These are phyloP conservation scores for Danaus chrysippus DNA, from an alignment of 2,888 invertebrate species.

Conservation along the genomic window DNA sequence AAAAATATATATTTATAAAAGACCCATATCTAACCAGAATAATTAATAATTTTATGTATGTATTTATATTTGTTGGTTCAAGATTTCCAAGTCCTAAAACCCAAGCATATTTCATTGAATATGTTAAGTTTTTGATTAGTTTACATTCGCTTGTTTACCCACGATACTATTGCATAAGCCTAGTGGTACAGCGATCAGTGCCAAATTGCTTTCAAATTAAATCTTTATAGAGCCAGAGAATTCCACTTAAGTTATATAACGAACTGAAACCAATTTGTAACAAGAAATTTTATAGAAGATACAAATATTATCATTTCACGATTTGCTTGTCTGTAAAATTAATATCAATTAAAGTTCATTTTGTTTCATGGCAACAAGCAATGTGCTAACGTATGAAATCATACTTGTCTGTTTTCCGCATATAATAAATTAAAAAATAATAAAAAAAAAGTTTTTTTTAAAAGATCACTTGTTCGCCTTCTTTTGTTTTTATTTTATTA, in stretches of 20 bases:
- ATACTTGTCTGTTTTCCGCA: neutral
- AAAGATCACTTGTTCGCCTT: slow-evolving; percentile 25
- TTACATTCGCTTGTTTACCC: slow-evolving; percentile 25
- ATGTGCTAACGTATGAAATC: neutral
- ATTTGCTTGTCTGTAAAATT: neutral
- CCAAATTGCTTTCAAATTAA: slow-evolving; percentile 36
- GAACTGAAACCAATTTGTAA: slow-evolving; percentile 26
- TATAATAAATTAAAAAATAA: neutral
- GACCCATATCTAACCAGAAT: too few species aligned
- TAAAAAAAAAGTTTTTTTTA: slow-evolving; percentile 10
- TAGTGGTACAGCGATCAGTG: slow-evolving; percentile 29
- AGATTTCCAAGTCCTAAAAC: too few species aligned
- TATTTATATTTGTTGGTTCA: too few species aligned
- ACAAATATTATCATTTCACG: neutral
- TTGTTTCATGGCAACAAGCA: neutral
- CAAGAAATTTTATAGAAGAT: slow-evolving; percentile 23
- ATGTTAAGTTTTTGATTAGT: slow-evolving; percentile 17
- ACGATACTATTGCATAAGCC: slow-evolving; percentile 31
- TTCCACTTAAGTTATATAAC: slow-evolving; percentile 31
- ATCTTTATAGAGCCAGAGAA: slow-evolving; percentile 29
- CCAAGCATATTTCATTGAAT: slow-evolving; percentile 8
- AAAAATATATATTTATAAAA: too few species aligned
- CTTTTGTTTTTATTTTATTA: slow-evolving; percentile 16
- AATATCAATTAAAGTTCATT: neutral
- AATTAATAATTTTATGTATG: too few species aligned